phyloP scores from a whole-genome alignment of 2,888 invertebrate genomes.

The Strigamia transsilvanica region DNA sequence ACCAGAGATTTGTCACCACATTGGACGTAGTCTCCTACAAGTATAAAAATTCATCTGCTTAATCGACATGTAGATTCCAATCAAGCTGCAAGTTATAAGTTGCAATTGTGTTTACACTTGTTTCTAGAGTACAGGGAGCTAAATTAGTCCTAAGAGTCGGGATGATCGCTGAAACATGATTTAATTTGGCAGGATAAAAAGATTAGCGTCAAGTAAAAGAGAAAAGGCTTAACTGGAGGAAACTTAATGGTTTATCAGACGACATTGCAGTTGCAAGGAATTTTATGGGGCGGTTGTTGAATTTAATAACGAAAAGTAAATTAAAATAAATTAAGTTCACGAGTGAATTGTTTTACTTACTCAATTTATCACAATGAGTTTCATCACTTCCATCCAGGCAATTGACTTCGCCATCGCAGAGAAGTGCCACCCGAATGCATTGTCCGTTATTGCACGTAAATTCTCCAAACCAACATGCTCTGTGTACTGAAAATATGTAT shows the following conservation, averaged over 20 bases:
- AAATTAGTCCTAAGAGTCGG: neutral
- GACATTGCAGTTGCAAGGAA: neutral
- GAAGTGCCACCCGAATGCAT: slow-evolving; percentile 64
- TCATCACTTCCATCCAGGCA: slow-evolving; percentile 62
- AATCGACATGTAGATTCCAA: neutral
- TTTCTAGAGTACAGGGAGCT: neutral
- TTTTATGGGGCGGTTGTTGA: neutral
- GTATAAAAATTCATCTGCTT: neutral
- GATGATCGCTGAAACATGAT: neutral
- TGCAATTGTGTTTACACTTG: too few species aligned
- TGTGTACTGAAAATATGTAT: slow-evolving; percentile 61
- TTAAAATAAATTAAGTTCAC: neutral
- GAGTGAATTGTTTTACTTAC: slow-evolving; percentile 13
- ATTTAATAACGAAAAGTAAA: neutral
- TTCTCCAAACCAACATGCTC: slow-evolving; percentile 65
- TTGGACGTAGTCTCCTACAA: slow-evolving; percentile 55
- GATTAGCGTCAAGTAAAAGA: neutral
- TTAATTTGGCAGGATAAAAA: neutral
- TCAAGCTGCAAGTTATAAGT: too few species aligned
- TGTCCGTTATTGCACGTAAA: slow-evolving; percentile 66
- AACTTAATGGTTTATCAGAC: neutral
- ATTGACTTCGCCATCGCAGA: slow-evolving; percentile 63
- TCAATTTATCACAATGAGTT: slow-evolving; percentile 57
- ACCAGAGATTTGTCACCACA: slow-evolving; percentile 62
- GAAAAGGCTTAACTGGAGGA: neutral